Percentiles rank a stretch among this genome's conserved stretches.
phyloP scores from a whole-genome alignment of 2,888 invertebrate genomes.

The Rhogogaster chlorosoma region DNA sequence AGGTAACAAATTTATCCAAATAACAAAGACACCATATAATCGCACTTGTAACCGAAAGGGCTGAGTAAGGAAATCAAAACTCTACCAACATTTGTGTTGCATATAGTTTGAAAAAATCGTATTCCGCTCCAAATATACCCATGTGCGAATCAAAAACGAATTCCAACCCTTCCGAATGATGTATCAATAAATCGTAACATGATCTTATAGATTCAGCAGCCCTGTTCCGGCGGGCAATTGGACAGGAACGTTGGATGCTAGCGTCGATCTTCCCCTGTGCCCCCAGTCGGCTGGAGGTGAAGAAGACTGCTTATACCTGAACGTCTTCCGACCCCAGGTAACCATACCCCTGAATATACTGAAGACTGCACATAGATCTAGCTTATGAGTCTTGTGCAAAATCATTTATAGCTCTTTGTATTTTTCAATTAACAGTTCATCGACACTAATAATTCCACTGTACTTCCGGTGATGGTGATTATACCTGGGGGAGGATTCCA shows the following conservation, averaged over 20 bases:
- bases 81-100: too few species aligned
- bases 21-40: too few species aligned
- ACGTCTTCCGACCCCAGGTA: slow-evolving; percentile 60
- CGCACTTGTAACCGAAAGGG: too few species aligned
- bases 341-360: neutral
- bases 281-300: slow-evolving; percentile 57
- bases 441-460: neutral
- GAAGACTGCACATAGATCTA: neutral
- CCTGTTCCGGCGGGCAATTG: slow-evolving; percentile 51
- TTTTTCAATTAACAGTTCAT: neutral
- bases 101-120: too few species aligned
- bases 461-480: slow-evolving; percentile 67
- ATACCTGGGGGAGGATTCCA: slow-evolving; percentile 72
- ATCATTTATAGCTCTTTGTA: neutral
- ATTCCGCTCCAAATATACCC: neutral
- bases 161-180: too few species aligned
- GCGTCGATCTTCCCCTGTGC: neutral
- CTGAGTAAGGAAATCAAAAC: too few species aligned
- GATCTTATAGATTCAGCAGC: slow-evolving; percentile 51
- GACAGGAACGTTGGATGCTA: slow-evolving; percentile 58
- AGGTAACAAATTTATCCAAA: too few species aligned
- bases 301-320: slow-evolving; percentile 63
- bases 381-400: neutral
- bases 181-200: neutral
- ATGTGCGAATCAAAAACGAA: too few species aligned